Conservation (phyloP, 2,888 invertebrate species). For the Exephanes ischioxanthus region DNA sequence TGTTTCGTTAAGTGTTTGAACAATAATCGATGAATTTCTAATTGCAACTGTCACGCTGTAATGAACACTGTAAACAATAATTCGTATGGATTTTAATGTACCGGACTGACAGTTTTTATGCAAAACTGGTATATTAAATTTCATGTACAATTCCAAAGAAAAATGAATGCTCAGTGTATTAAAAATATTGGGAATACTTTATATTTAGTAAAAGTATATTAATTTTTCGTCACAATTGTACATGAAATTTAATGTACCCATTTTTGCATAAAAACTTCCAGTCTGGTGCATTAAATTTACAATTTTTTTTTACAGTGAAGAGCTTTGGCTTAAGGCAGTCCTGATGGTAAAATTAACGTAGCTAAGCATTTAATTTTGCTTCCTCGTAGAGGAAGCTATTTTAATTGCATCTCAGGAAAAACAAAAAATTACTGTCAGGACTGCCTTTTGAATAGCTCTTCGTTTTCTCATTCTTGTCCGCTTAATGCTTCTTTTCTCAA, state of each 20-base stretch:
- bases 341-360: not conserved
- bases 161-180: too few relatives aligned
- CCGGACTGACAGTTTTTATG: too few relatives aligned
- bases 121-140: too few relatives aligned
- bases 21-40: not conserved
- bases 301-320: not conserved
- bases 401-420: not conserved
- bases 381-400: not conserved
- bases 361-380: not conserved
- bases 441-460: not conserved
- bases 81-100: too few relatives aligned
- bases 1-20: not conserved
- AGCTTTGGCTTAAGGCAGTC: not conserved
- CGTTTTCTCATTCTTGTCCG: conserved; percentile 36
- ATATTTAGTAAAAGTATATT: too few relatives aligned
- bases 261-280: too few relatives aligned
- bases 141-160: too few relatives aligned
- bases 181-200: too few relatives aligned
- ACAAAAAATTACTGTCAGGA: not conserved
- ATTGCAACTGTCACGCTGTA: not conserved
- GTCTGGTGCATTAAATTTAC: too few relatives aligned
- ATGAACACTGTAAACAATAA: not conserved
- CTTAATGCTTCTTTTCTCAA: conserved; percentile 36
- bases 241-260: too few relatives aligned
- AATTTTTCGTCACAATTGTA: too few relatives aligned